Evolutionary conservation across 2,113 vertebrate species (phyloP).

Genomic region (Carassius carassius): DNA sequence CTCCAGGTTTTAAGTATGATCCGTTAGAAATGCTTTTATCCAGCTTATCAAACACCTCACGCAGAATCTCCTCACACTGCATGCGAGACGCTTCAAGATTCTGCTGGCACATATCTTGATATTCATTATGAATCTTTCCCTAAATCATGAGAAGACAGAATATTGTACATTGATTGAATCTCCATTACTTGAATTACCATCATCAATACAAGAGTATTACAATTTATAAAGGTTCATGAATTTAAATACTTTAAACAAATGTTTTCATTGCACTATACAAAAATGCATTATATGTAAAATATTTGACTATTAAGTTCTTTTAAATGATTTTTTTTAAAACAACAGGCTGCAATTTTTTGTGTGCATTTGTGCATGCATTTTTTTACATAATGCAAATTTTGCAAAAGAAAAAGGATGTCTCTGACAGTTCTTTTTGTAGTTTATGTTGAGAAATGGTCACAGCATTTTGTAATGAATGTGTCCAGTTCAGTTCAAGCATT

Average conservation of each 20-base stretch:
- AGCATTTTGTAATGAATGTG: not conserved
- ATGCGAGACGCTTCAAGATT: constrained; percentile 45
- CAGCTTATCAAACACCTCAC: constrained; percentile 42
- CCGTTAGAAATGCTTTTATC: constrained; percentile 41
- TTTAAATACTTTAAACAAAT: not conserved
- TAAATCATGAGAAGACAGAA: not conserved
- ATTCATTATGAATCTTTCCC: constrained; percentile 45
- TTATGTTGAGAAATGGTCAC: not conserved
- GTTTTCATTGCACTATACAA: not conserved
- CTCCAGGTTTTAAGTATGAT: constrained; percentile 49
- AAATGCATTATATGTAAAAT: not conserved
- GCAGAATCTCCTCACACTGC: constrained; percentile 27
- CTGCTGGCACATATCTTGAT: constrained; percentile 40
- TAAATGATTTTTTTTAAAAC: not conserved
- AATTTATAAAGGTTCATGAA: not conserved
- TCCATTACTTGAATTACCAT: not conserved
- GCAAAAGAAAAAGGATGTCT: not conserved
- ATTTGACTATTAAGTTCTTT: not conserved
- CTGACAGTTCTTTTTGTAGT: not conserved
- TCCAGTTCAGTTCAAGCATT: not conserved
- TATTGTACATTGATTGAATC: not conserved
- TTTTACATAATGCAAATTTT: not conserved
- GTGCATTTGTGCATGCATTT: not conserved
- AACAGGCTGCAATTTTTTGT: not conserved
- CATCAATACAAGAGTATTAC: not conserved